These are phyloP conservation scores for Pogona vitticeps DNA, from an alignment of 2,113 vertebrate genomes.

Conservation along the genomic window DNA sequence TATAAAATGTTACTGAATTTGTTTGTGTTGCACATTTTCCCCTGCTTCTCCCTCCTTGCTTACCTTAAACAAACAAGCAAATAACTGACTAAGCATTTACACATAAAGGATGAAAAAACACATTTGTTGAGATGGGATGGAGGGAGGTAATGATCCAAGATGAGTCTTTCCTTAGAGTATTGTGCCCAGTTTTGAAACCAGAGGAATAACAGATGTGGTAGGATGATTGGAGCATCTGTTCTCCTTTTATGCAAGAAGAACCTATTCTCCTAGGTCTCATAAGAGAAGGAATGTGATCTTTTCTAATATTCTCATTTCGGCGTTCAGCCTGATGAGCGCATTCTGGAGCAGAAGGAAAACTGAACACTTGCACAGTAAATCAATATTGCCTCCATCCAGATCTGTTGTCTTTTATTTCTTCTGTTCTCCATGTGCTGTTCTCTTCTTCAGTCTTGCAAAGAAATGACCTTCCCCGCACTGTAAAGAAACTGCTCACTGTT, in stretches of 20 bases:
- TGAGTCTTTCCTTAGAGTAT: background rate
- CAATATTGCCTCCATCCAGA: background rate
- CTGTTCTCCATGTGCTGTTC: too few species aligned
- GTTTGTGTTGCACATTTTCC: background rate
- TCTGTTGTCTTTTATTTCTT: background rate
- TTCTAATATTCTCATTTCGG: background rate
- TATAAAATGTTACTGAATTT: background rate
- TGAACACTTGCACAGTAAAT: background rate
- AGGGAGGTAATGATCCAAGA: background rate
- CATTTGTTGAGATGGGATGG: background rate
- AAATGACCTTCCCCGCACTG: background rate
- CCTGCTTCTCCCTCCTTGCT: background rate
- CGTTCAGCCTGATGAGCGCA: background rate
- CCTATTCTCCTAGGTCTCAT: background rate
- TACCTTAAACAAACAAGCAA: background rate
- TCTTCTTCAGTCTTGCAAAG: background rate
- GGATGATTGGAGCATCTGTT: background rate
- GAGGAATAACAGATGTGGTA: background rate
- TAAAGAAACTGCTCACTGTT: background rate
- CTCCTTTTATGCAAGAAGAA: background rate
- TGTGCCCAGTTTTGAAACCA: background rate
- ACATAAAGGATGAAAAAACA: background rate
- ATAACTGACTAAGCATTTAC: too few species aligned
- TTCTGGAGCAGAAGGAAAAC: background rate
- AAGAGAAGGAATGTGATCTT: background rate